Conservation (phyloP, 37 sponge, comb jelly and placozoan species). For the Eunapius fragilis region DNA sequence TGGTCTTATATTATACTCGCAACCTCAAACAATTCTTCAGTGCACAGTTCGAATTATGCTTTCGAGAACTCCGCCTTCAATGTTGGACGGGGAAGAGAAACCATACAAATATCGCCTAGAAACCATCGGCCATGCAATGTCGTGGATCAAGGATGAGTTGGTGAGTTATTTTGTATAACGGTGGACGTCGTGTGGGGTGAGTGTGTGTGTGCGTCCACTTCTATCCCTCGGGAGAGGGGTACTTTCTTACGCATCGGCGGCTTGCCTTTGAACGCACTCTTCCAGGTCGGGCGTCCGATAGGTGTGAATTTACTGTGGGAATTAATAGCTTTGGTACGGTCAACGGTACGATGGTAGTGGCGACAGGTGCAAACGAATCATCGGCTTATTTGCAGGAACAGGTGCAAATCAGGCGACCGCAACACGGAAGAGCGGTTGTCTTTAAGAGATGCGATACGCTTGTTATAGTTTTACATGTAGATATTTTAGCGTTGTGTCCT, state of each 20-base stretch:
- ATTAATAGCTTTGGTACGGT: not conserved
- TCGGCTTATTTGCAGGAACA: not conserved
- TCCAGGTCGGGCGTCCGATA: not conserved
- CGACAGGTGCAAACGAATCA: not conserved
- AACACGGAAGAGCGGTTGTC: not conserved
- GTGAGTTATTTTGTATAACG: slow-evolving; percentile 16
- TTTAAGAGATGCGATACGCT: too few species aligned
- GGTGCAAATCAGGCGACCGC: not conserved
- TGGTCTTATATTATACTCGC: not conserved
- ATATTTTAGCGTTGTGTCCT: too few species aligned
- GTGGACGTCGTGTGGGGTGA: not conserved
- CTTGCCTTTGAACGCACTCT: not conserved
- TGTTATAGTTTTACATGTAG: too few species aligned
- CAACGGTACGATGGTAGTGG: not conserved
- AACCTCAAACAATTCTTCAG: not conserved
- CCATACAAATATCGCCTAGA: slow-evolving; percentile 11
- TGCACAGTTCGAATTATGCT: not conserved
- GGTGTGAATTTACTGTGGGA: not conserved
- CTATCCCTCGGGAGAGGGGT: not conserved
- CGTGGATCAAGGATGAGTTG: slow-evolving; percentile 62
- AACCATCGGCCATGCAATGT: slow-evolving; percentile 47
- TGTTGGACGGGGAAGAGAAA: slow-evolving; percentile 1
- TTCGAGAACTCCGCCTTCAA: slow-evolving; percentile 6
- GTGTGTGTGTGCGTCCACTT: not conserved
- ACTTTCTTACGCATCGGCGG: too few species aligned